Base-by-base conservation (phyloP, 2,797 vertebrate genomes). In the Tarsius wallacei region DNA sequence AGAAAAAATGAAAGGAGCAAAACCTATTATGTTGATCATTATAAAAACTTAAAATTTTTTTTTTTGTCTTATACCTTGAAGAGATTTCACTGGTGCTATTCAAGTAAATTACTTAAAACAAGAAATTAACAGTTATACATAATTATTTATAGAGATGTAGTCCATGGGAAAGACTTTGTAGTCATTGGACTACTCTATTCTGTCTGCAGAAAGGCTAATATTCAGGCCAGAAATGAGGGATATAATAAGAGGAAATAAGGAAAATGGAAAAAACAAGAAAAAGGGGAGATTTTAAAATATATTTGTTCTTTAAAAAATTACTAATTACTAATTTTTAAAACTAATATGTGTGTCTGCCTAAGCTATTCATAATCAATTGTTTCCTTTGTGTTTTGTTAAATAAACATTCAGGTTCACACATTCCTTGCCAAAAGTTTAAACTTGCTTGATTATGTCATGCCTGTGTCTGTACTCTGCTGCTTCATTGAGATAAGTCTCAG, bases 21-120 rank as follows among this genome's bases (percentile, higher is more conserved):
- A 68, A 83, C 33, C 33, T 90, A 5, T 51, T 66, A 91, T 47
- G 24, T 82, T 47, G 13, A 53, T 95, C 13, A 73, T 70, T 74
- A 76, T 94, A 53, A 97, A 88, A 83, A 76, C 68, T 68, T 71
- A 42, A 64, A 78, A 57, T 53, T n/a, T n/a, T 92, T 87, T 84
- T 51, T 86, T 85, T 86, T 89, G 12, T 78, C n/a, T 85, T 87
- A 12, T 42, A 70, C 70, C 42, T 81, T 64, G 91, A 89, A 31
- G 85, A 94, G 28, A 88, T 81, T 95, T 82, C 47, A 9, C 78
- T 94, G 28, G 1, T 94, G 2, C 71, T 92, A 47, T 64, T 78
- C 28, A 78, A 90, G 74, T 93, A 61, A 84, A 64, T 91, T 14
- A 74, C 36, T 73, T 93, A 82, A 85, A 93, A 61, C 26, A 78